phyloP scores from a whole-genome alignment of 2,797 vertebrate species.

The Nothura maculosa region DNA sequence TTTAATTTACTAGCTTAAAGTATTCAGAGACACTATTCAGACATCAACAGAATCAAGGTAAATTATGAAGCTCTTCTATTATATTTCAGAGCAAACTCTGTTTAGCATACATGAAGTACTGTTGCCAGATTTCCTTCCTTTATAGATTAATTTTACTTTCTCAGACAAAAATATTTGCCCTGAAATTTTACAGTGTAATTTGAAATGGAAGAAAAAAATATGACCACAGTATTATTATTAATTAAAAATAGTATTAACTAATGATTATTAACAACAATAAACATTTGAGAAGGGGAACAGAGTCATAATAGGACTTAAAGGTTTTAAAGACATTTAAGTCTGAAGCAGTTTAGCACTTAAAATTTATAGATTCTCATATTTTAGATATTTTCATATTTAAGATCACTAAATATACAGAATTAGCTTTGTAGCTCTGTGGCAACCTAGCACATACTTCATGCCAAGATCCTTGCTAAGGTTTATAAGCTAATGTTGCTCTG shows the following conservation, averaged over 20 bases:
- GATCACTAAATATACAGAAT: background rate
- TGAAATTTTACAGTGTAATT: background rate
- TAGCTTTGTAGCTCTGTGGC: background rate
- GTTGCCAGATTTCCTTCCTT: background rate
- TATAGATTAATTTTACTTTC: background rate
- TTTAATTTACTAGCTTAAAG: background rate
- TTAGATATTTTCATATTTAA: background rate
- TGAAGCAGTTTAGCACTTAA: background rate
- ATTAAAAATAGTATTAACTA: background rate
- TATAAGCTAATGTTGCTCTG: background rate
- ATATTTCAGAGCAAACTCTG: background rate
- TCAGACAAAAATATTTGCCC: background rate
- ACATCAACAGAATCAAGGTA: background rate
- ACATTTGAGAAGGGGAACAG: background rate
- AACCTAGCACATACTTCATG: background rate
- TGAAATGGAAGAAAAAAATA: background rate
- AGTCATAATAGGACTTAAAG: background rate
- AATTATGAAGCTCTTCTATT: background rate
- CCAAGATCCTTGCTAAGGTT: accelerated
- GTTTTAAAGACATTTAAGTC: background rate
- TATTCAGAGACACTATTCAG: background rate
- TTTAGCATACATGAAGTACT: background rate
- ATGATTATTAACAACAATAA: too few relatives aligned
- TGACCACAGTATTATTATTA: background rate
- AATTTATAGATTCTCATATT: background rate